phyloP scores from a whole-genome alignment of 2,797 vertebrate genomes.

The Chaetophractus vellerosus region DNA sequence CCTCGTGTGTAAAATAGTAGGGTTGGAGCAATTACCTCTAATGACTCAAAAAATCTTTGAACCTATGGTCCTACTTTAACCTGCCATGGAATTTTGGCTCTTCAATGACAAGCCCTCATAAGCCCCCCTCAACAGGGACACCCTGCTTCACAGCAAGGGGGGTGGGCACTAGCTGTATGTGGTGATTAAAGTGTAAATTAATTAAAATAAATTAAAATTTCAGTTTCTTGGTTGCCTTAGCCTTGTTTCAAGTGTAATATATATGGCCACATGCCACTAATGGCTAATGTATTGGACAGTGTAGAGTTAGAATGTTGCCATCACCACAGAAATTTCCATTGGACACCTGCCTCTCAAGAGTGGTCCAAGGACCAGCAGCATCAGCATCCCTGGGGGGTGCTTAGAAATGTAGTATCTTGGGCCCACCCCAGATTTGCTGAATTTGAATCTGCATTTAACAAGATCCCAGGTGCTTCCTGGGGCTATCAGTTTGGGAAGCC shows the following conservation, averaged over 20 bases:
- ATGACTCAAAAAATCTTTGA: background rate
- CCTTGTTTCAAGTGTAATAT: background rate
- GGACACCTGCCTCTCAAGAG: background rate
- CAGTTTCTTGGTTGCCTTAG: background rate
- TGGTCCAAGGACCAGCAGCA: too few relatives aligned
- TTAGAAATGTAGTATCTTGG: background rate
- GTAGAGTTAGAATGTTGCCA: too few relatives aligned
- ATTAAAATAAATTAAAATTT: background rate
- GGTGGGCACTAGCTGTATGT: background rate
- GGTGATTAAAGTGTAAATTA: background rate
- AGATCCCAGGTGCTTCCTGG: too few relatives aligned
- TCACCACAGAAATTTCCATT: too few relatives aligned
- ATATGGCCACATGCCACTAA: too few relatives aligned
- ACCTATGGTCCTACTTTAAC: background rate
- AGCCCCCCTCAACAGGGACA: background rate
- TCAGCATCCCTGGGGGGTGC: background rate
- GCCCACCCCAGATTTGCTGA: background rate
- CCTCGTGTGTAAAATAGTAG: background rate
- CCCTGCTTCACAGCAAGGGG: background rate
- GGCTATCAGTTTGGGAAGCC: background rate
- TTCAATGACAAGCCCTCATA: background rate
- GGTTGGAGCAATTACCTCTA: background rate
- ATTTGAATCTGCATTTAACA: background rate
- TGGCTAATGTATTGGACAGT: background rate
- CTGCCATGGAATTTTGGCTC: background rate